A percentile compares a stretch with the other conserved stretches of the same genome.
Evolutionary conservation across 2,888 invertebrate genomes (phyloP).

Genomic region (Polietes domitor): DNA sequence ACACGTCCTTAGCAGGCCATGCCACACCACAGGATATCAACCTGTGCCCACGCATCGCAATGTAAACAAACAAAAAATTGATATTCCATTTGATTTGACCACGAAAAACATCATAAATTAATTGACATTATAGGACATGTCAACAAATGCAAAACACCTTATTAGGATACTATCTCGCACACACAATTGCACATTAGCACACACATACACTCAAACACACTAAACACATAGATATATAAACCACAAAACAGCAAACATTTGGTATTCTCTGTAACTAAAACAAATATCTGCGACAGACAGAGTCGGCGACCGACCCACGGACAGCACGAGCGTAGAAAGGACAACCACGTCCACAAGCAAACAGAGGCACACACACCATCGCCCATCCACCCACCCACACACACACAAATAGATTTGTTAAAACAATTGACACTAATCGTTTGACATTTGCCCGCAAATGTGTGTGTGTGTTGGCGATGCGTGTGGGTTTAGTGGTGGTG

Average conservation of each 20-base stretch:
- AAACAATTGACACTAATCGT: slow-evolving; percentile 65
- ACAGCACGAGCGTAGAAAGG: background rate
- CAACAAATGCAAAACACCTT: slow-evolving; percentile 59
- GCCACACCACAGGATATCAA: background rate
- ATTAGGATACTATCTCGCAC: slow-evolving; percentile 50
- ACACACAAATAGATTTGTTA: slow-evolving; percentile 54
- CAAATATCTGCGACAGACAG: slow-evolving; percentile 11
- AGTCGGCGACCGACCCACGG: background rate
- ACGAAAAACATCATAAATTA: slow-evolving; percentile 59
- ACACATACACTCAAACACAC: background rate
- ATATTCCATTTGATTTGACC: slow-evolving; percentile 38
- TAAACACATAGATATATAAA: background rate
- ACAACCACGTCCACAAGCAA: background rate
- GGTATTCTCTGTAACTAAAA: slow-evolving; percentile 16
- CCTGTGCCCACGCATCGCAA: background rate
- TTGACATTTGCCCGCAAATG: slow-evolving; percentile 45
- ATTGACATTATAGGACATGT: slow-evolving; percentile 63
- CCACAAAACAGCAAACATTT: slow-evolving; percentile 54
- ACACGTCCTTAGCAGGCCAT: background rate
- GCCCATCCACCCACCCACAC: background rate
- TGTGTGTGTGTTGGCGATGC: slow-evolving; percentile 9
- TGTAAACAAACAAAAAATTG: slow-evolving; percentile 52
- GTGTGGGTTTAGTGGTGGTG: background rate
- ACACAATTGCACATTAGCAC: background rate
- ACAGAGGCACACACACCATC: background rate